These are phyloP conservation scores for Ormyrus pomaceus DNA, from an alignment of 2,888 invertebrate species.

Conservation along the genomic window DNA sequence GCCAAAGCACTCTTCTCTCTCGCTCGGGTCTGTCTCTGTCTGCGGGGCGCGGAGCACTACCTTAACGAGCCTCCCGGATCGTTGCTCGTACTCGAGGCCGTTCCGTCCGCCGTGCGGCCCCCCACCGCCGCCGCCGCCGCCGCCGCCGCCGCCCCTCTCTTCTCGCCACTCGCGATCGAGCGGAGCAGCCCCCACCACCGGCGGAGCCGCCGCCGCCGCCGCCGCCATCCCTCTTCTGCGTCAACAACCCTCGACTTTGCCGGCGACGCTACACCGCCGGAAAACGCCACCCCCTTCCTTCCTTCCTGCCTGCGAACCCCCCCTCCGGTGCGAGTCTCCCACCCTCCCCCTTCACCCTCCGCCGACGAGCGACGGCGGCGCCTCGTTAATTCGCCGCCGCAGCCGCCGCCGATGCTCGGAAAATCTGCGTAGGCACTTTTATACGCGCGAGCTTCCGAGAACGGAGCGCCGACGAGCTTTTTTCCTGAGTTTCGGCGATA, in stretches of 20 bases:
- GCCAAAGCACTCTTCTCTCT: constrained; percentile 23
- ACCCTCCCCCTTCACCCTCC: not conserved
- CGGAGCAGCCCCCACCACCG: not conserved
- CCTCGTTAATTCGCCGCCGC: constrained; percentile 17
- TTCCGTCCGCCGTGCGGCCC: constrained; percentile 72
- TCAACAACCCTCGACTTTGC: constrained; percentile 49
- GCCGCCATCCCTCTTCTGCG: constrained; percentile 31
- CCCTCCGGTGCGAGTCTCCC: not conserved
- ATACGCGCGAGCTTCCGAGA: too few relatives aligned
- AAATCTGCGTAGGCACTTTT: too few relatives aligned
- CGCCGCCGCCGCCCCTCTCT: not conserved
- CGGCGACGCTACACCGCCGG: constrained; percentile 46
- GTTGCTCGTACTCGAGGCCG: constrained; percentile 64
- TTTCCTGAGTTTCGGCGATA: too few relatives aligned
- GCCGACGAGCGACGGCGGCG: not conserved
- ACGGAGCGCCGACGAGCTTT: too few relatives aligned
- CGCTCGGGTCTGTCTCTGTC: constrained; percentile 36
- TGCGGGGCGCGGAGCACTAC: constrained; percentile 74
- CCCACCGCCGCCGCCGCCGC: constrained; percentile 60
- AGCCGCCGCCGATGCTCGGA: too few relatives aligned
- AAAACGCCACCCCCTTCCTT: constrained; percentile 39
- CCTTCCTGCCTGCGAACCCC: constrained; percentile 6
- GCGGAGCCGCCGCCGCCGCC: not conserved
- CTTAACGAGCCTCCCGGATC: constrained; percentile 73
- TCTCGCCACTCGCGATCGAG: too few relatives aligned